phyloP scores from a whole-genome alignment of 2,888 invertebrate genomes.

The Mayetiola destructor region DNA sequence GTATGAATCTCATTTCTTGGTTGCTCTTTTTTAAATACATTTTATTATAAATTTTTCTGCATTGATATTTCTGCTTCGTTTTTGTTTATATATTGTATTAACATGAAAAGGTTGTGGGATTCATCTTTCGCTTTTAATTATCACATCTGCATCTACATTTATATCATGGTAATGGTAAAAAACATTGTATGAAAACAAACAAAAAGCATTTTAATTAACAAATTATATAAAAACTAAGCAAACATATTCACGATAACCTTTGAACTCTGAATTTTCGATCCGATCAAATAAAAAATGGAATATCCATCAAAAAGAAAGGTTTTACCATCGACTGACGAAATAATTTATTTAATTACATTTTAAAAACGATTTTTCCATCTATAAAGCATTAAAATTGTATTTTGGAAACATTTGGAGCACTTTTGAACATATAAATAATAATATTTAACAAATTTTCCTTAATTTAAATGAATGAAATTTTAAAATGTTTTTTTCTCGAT shows the following conservation, averaged over 20 bases:
- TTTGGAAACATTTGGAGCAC: no score
- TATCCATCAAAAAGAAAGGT: not conserved
- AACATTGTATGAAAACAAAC: not conserved
- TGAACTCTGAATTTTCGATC: not conserved
- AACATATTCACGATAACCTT: not conserved
- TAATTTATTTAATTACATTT: slow-evolving; percentile 12
- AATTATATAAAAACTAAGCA: not conserved
- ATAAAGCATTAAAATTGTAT: no score
- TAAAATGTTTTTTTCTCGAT: no score
- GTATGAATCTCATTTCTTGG: not conserved
- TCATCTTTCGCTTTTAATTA: not conserved
- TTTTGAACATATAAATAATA: no score
- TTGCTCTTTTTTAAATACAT: not conserved
- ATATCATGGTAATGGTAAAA: not conserved
- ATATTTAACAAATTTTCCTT: no score
- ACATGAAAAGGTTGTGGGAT: not conserved
- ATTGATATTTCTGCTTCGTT: not conserved
- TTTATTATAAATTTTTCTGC: not conserved
- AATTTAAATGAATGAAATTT: no score
- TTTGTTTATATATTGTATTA: slow-evolving; percentile 1
- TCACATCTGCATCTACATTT: no score
- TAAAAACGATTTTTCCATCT: no score
- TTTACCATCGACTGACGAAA: no score
- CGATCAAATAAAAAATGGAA: not conserved
- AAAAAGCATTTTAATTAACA: not conserved